These are phyloP conservation scores for Ochropleura plecta DNA, from an alignment of 2,888 invertebrate genomes.

Conservation along the genomic window DNA sequence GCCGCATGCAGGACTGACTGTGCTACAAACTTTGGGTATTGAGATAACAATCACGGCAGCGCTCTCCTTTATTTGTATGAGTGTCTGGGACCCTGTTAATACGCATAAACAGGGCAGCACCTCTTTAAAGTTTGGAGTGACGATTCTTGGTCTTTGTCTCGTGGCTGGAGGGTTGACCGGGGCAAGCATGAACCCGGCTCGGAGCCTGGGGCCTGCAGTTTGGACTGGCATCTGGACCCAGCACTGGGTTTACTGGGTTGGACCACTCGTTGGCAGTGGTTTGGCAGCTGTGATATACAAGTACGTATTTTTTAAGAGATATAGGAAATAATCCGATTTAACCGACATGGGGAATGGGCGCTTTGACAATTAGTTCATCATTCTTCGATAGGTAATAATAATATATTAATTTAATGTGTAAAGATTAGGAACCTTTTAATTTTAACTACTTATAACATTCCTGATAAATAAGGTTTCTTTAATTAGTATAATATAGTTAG, in stretches of 20 bases:
- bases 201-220: constrained; percentile 93
- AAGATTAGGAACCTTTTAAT: background rate
- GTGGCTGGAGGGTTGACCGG: constrained; percentile 93
- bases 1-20: constrained; percentile 86
- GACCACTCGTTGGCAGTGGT: constrained; percentile 87
- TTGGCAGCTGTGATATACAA: constrained; percentile 78
- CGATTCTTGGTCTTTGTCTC: constrained; percentile 92
- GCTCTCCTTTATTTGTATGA: constrained; percentile 92
- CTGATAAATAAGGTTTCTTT: background rate
- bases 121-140: constrained; percentile 92
- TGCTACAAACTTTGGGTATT: constrained; percentile 90
- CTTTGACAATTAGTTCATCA: background rate
- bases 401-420: background rate
- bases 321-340: background rate
- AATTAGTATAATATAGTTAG: background rate
- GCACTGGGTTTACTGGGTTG: constrained; percentile 94
- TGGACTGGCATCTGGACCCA: constrained; percentile 92
- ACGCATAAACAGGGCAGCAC: constrained; percentile 91
- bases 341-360: background rate
- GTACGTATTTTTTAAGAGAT: constrained; percentile 69
- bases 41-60: constrained; percentile 92
- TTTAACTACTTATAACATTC: background rate
- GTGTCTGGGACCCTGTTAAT: constrained; percentile 94
- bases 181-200: constrained; percentile 93
- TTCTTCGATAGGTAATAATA: too few relatives aligned